Evolutionary conservation across 2,888 invertebrate genomes (phyloP).

Genomic region (Eupithecia insigniata): DNA sequence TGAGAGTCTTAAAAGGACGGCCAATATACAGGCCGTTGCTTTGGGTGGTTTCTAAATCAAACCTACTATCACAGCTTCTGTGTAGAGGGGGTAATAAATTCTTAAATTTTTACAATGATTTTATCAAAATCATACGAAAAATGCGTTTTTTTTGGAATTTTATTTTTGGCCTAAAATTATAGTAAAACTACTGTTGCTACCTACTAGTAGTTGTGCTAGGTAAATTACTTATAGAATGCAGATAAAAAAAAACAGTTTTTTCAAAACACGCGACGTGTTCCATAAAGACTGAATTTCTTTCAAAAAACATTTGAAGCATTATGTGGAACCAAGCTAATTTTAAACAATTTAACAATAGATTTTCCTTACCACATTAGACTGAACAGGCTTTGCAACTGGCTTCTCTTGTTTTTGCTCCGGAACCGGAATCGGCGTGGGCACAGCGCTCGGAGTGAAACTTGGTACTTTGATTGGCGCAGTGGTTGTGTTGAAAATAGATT

Average conservation of each 20-base stretch:
- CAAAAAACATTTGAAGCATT: background rate
- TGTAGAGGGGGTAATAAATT: too few relatives aligned
- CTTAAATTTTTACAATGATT: too few relatives aligned
- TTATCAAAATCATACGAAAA: background rate
- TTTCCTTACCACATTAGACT: constrained; percentile 37
- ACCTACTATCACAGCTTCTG: too few relatives aligned
- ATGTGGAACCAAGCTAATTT: background rate
- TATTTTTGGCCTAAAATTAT: too few relatives aligned
- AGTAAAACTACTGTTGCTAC: too few relatives aligned
- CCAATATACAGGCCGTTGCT: too few relatives aligned
- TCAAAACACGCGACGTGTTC: background rate
- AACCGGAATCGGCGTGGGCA: constrained; percentile 13
- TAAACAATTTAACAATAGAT: background rate
- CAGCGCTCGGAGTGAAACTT: constrained; percentile 29
- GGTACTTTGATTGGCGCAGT: constrained; percentile 39
- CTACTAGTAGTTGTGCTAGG: too few relatives aligned
- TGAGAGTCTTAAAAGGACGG: too few relatives aligned
- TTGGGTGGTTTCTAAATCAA: too few relatives aligned
- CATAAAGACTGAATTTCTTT: background rate
- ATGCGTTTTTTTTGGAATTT: background rate
- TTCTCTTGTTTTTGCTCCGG: constrained; percentile 7
- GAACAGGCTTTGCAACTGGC: constrained; percentile 33
- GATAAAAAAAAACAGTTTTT: too few relatives aligned
- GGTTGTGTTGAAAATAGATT: constrained; percentile 17
- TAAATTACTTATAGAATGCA: too few relatives aligned